Percentiles rank a stretch among this genome's conserved stretches.
These are phyloP conservation scores for Chaetodon trifasciatus DNA, from an alignment of 2,797 vertebrate genomes.

Conservation along the genomic window DNA sequence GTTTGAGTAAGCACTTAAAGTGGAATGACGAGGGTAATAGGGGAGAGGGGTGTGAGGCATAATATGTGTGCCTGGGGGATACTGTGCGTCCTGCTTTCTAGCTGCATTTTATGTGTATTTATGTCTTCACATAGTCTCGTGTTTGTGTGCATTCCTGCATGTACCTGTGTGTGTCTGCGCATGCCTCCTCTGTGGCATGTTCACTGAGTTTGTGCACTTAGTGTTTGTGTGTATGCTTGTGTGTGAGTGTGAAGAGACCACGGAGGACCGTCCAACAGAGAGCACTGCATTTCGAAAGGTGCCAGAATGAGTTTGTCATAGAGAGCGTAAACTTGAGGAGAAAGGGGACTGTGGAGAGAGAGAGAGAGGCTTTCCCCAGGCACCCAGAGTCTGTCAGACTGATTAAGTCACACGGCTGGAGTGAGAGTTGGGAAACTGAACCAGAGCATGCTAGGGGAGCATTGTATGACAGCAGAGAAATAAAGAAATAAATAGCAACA, in stretches of 20 bases:
- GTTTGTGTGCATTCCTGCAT: conserved; percentile 12
- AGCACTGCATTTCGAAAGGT: conserved; percentile 83
- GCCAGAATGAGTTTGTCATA: conserved; percentile 93
- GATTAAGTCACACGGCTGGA: conserved; percentile 90
- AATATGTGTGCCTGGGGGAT: conserved; percentile 34
- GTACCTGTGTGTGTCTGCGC: conserved; percentile 42
- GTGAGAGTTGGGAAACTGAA: conserved; percentile 84
- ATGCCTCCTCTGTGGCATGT: conserved; percentile 42
- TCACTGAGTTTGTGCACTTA: conserved; percentile 43
- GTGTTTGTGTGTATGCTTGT: conserved; percentile 42
- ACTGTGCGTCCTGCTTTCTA: conserved; percentile 36
- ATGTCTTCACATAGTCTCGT: conserved; percentile 14
- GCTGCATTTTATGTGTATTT: conserved; percentile 34
- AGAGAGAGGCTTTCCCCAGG: conserved; percentile 88
- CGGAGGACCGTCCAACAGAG: conserved; percentile 68
- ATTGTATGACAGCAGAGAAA: conserved; percentile 66
- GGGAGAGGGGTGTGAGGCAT: conserved; percentile 51
- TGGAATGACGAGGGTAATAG: conserved; percentile 30
- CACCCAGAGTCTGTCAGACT: conserved; percentile 93
- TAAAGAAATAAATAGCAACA: conserved; percentile 76
- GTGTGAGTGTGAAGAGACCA: conserved; percentile 71
- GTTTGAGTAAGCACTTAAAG: conserved; percentile 56
- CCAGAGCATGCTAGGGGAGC: conserved; percentile 76
- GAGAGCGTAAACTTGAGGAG: conserved; percentile 86
- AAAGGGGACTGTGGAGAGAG: conserved; percentile 84